phyloP scores from a whole-genome alignment of 2,113 vertebrate genomes.

The Cryptomyrus ogoouensis region DNA sequence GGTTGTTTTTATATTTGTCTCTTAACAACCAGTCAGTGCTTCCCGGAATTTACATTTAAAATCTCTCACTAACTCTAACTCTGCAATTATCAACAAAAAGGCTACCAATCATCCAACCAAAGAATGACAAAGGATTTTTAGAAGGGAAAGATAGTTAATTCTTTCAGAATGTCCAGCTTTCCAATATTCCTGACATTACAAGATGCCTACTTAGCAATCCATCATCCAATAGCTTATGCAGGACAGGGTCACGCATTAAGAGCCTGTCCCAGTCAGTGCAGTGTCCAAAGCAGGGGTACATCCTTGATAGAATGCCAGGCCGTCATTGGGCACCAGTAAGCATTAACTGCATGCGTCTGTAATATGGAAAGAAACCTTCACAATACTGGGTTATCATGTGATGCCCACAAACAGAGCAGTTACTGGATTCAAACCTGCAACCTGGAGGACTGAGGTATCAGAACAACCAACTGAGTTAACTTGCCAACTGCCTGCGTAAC shows the following conservation, averaged over 20 bases:
- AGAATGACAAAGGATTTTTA: background rate
- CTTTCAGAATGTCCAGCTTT: background rate
- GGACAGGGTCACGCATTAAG: background rate
- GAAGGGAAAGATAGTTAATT: background rate
- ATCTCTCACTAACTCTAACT: no score
- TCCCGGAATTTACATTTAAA: background rate
- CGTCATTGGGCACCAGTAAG: background rate
- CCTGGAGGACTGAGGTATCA: background rate
- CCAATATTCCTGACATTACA: background rate
- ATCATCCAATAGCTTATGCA: background rate
- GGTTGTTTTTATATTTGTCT: background rate
- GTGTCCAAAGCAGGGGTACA: background rate
- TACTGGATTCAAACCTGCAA: background rate
- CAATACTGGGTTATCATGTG: background rate
- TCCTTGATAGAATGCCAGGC: background rate
- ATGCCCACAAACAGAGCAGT: background rate
- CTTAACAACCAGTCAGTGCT: background rate
- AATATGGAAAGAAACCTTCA: background rate
- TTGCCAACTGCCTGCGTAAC: background rate
- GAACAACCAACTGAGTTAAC: background rate
- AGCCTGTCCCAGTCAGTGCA: background rate
- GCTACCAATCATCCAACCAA: background rate
- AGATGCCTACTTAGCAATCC: background rate
- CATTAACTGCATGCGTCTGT: background rate
- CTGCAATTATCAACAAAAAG: background rate